A percentile compares a stretch with the other conserved stretches of the same genome.
Evolutionary conservation across 1,140 invertebrate genomes (phyloP).

Genomic region (Gyrodactylus bullatarudis): DNA sequence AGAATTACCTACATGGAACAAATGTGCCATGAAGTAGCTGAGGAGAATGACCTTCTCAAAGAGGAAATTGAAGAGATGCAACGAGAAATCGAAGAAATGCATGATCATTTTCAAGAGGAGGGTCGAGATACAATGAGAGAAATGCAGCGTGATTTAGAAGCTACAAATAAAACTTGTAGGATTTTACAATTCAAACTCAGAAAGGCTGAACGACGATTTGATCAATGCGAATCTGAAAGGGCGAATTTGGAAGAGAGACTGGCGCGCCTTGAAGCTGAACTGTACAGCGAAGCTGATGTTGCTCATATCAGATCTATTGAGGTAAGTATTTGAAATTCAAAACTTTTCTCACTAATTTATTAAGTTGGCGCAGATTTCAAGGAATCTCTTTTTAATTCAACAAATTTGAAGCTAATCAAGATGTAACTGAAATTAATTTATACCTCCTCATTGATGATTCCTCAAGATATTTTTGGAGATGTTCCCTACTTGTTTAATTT

Average conservation of each 20-base stretch:
- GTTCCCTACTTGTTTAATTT: no score
- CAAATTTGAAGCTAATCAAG: no score
- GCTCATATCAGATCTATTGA: constrained; percentile 11
- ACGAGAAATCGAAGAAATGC: constrained; percentile 86
- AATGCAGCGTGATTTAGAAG: constrained; percentile 18
- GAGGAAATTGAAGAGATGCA: constrained; percentile 61
- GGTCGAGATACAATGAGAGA: constrained; percentile 47
- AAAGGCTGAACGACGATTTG: constrained; percentile 59
- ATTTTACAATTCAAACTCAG: constrained; percentile 86
- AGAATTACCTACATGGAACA: constrained; percentile 39
- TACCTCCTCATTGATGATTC: no score
- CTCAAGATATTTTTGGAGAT: no score
- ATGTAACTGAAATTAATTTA: no score
- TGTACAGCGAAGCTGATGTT: constrained; percentile 15
- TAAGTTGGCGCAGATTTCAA: no score
- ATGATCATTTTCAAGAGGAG: constrained; percentile 82
- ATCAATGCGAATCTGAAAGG: constrained; percentile 54
- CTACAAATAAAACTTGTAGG: constrained; percentile 60
- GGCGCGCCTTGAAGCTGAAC: constrained; percentile 15
- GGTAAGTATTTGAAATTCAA: not conserved
- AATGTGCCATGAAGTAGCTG: constrained; percentile 56
- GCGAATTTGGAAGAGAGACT: constrained; percentile 17
- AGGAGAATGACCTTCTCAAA: constrained; percentile 77
- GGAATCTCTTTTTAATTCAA: no score
- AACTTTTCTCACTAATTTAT: not conserved